Base-by-base conservation (phyloP, 2,797 vertebrate genomes). In the Simalia tracyae region DNA sequence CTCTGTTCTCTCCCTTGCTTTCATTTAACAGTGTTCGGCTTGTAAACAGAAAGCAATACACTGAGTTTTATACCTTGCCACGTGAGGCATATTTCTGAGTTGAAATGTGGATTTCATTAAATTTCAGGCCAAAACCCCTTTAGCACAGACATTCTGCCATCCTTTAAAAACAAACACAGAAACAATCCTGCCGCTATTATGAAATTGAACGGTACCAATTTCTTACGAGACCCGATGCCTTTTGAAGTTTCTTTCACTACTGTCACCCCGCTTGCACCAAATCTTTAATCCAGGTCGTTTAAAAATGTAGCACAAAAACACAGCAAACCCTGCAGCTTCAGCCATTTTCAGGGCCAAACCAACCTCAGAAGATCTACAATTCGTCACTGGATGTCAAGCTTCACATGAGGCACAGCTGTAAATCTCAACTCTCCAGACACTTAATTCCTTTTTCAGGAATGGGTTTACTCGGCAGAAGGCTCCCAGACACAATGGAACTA, bases 31-130 rank as follows among this genome's bases (percentile, higher is more conserved):
- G 61, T 94, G 84, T 93, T 96, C 90, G 93, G n/a, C 91, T 26
- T 95, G 96, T 94, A 94, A 95, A 90, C 90, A 54, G 95, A 95
- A 96, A 94, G 95, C 95, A 95, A 95, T 95, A 96, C 95, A 94
- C 95, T 93, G 90, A 31, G 94, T 97, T 97, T 97, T 92, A 93
- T 95, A 94, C 92, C 93, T 95, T 97, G 97, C 97, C 97, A 97
- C 96, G 93, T 97, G 96, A 97, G 96, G 97, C 97, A 97, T 96
- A 97, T 98, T 98, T 98, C 97, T 96, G 96, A 93, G 95, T 90
- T 97, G 97, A 98, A 98, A 98, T 98, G 98, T 98, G 98, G 97
- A 98, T 98, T 97, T 98, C 98, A 97, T 98, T 98, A 98, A 97
- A 97, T 97, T 96, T 96, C 94, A 85, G 96, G 97, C 97, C 97